A percentile compares a stretch with the other conserved stretches of the same genome.
Conservation (phyloP, 2,797 vertebrate genomes). For the Rhabdophis nuchalis region DNA sequence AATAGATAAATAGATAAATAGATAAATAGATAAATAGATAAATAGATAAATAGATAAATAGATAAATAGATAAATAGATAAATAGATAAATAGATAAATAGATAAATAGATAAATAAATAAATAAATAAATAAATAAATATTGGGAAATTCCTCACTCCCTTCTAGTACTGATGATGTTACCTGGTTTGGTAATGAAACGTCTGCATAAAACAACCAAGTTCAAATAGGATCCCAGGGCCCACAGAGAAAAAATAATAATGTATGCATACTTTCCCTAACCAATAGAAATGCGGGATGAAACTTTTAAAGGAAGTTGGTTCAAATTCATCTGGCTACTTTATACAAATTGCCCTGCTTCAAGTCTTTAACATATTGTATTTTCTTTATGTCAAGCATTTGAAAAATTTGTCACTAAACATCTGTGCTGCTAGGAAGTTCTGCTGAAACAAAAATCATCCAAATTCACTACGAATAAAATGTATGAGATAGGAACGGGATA, state of each 20-base stretch:
- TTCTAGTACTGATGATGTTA: not conserved
- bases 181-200: not conserved
- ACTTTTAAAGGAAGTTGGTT: not conserved
- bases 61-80: not conserved
- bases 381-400: not conserved
- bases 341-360: not conserved
- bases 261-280: not conserved
- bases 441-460: not conserved
- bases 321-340: not conserved
- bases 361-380: not conserved
- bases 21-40: too few relatives aligned
- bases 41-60: not conserved
- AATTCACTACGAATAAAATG: not conserved
- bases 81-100: too few relatives aligned
- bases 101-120: not conserved
- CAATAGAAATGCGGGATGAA: not conserved
- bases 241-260: not conserved
- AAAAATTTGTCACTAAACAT: not conserved
- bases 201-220: not conserved
- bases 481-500: not conserved
- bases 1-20: not conserved
- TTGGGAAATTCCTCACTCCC: not conserved
- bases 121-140: not conserved
- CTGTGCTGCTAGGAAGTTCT: not conserved
- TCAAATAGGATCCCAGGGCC: not conserved